Conservation (phyloP, 2,113 vertebrate genomes). For the Cacatua alba region DNA sequence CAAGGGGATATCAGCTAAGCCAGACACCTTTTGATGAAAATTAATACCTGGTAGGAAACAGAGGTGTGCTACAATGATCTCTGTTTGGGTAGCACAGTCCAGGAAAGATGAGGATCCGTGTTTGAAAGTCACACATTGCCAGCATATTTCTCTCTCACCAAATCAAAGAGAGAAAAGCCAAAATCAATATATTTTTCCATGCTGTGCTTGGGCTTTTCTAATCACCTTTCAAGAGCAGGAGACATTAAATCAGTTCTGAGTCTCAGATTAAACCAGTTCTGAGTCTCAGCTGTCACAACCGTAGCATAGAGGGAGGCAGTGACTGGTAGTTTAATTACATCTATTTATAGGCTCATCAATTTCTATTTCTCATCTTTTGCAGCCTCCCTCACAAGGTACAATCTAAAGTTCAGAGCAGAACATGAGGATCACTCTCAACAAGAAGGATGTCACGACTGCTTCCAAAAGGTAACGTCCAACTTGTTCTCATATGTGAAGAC, state of each 20-base stretch:
- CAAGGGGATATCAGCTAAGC: not conserved
- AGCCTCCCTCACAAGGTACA: not conserved
- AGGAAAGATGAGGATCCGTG: not conserved
- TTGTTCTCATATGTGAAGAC: rapidly evolving
- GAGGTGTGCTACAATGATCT: not conserved
- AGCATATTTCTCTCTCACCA: not conserved
- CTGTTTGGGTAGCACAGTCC: too few relatives aligned
- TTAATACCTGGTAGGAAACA: rapidly evolving
- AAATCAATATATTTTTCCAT: conserved; percentile 43
- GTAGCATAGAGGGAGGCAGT: not conserved
- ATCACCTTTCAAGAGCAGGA: not conserved
- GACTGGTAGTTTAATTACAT: conserved; percentile 24
- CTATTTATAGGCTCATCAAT: conserved; percentile 48
- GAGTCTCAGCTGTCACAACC: conserved; percentile 28
- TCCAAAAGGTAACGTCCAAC: not conserved
- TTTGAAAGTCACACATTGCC: not conserved
- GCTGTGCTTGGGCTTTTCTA: not conserved
- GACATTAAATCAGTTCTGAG: not conserved
- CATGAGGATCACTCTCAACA: not conserved
- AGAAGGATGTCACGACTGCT: rapidly evolving
- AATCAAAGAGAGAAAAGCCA: not conserved
- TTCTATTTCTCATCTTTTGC: not conserved
- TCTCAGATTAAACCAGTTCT: not conserved
- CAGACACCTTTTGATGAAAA: not conserved
- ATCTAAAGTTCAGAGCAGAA: not conserved